Percentiles rank a stretch among this genome's conserved stretches.
phyloP scores from a whole-genome alignment of 2,797 vertebrate genomes.

The Takifugu ocellatus region DNA sequence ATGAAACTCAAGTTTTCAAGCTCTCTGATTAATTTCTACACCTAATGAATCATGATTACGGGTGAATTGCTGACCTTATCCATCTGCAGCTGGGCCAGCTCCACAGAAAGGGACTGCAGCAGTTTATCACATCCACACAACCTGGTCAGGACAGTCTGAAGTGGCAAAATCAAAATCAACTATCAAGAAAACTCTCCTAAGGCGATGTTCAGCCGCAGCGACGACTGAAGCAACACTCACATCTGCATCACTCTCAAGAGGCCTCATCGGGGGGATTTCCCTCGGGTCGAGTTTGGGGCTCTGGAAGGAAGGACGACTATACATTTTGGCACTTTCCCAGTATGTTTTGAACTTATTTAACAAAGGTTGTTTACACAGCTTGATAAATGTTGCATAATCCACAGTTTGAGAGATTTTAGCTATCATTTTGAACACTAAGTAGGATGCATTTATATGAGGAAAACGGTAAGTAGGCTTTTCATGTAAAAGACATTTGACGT shows the following conservation, averaged over 20 bases:
- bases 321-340: neutral
- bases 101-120: slow-evolving; percentile 79
- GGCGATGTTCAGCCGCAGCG: neutral
- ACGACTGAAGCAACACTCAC: slow-evolving; percentile 56
- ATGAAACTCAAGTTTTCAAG: neutral
- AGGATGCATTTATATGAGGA: slow-evolving; percentile 1
- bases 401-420: neutral
- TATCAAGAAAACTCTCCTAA: neutral
- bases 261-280: slow-evolving; percentile 60
- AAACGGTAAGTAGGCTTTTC: slow-evolving; percentile 1
- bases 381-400: too few relatives aligned
- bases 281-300: slow-evolving; percentile 56
- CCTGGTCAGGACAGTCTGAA: slow-evolving; percentile 83
- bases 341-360: too few relatives aligned
- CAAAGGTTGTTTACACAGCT: neutral
- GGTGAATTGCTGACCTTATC: slow-evolving; percentile 78
- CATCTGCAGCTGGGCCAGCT: slow-evolving; percentile 79
- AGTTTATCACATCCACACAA: slow-evolving; percentile 89
- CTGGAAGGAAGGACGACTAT: slow-evolving; percentile 49
- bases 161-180: slow-evolving; percentile 17
- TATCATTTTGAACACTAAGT: neutral
- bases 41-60: neutral
- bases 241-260: slow-evolving; percentile 75
- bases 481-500: neutral
- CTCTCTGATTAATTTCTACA: neutral